Percentiles rank a stretch among this genome's conserved stretches.
Conservation (phyloP, 2,113 vertebrate genomes). For the Pomatorhinus ruficollis region DNA sequence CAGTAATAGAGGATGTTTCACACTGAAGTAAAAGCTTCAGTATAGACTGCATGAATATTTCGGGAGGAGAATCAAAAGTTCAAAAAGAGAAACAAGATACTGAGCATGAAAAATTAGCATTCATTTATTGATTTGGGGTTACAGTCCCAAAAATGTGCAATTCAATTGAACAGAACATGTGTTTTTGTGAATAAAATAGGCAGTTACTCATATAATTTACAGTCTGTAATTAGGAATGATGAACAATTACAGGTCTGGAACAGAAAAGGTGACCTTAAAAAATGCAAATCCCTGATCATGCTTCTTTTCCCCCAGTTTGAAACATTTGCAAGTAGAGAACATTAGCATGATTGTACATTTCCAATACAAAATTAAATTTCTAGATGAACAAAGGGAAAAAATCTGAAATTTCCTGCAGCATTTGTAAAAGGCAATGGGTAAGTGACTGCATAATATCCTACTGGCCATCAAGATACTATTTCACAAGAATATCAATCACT, state of each 20-base stretch:
- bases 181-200: background rate
- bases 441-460: background rate
- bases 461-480: background rate
- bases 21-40: background rate
- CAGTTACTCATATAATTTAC: background rate
- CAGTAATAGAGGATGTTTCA: background rate
- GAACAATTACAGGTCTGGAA: conserved; percentile 24
- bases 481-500: background rate
- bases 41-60: background rate
- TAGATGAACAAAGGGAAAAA: background rate
- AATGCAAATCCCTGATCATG: background rate
- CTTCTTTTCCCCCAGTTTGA: background rate
- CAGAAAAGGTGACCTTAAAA: conserved; percentile 19
- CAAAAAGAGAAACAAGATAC: background rate
- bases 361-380: background rate
- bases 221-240: conserved; percentile 26
- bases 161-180: background rate
- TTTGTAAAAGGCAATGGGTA: background rate
- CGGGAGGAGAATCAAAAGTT: background rate
- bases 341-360: background rate
- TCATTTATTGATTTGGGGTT: background rate
- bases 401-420: background rate
- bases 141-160: background rate
- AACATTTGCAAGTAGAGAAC: background rate
- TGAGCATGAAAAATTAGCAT: background rate